Evolutionary conservation across 2,113 vertebrate species (phyloP).

Genomic region (Todiramphus chloris): DNA sequence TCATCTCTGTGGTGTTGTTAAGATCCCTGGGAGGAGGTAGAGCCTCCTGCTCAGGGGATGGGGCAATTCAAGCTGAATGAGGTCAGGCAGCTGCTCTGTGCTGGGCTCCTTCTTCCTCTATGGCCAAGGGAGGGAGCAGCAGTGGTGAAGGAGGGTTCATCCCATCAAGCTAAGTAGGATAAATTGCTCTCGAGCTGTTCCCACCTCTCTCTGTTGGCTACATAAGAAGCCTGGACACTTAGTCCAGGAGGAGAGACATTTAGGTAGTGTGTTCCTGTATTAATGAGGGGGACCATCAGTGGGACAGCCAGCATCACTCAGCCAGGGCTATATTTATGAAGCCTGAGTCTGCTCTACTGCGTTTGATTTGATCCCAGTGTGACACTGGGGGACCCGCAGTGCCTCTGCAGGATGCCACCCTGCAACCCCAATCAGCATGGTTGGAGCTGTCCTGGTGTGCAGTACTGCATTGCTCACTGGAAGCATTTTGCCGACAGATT

Average conservation of each 20-base stretch:
- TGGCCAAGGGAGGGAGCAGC: background rate
- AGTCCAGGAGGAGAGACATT: background rate
- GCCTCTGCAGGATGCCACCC: background rate
- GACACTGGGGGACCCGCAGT: background rate
- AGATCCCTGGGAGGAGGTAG: background rate
- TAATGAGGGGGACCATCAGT: background rate
- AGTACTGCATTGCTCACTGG: background rate
- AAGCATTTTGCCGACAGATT: background rate
- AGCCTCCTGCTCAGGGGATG: background rate
- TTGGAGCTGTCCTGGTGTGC: background rate
- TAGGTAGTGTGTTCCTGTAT: background rate
- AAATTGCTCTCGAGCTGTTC: background rate
- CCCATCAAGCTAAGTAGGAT: background rate
- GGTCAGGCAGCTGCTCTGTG: background rate
- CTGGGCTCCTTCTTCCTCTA: background rate
- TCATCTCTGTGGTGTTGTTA: accelerated
- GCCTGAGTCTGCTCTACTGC: background rate
- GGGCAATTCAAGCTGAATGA: background rate
- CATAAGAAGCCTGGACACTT: background rate
- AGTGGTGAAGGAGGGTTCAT: background rate
- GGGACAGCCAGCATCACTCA: background rate
- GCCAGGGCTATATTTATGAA: background rate
- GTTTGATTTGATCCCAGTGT: background rate
- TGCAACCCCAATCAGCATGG: background rate
- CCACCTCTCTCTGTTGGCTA: background rate